A percentile compares a stretch with the other conserved stretches of the same genome.
Evolutionary conservation across 2,113 vertebrate species (phyloP).

Genomic region (Pavo muticus): DNA sequence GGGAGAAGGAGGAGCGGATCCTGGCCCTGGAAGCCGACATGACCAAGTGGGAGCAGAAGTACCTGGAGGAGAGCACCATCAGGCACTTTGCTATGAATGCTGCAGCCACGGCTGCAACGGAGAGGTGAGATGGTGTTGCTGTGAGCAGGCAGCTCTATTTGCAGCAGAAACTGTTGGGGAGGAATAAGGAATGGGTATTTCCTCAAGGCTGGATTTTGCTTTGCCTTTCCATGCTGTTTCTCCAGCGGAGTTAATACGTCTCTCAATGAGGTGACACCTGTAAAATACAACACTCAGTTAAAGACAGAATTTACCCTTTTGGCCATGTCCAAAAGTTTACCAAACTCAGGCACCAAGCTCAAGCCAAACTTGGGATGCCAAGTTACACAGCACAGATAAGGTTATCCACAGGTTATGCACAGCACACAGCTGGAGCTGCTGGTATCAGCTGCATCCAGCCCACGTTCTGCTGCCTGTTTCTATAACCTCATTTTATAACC

Average conservation of each 20-base stretch:
- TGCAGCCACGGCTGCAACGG: constrained; percentile 72
- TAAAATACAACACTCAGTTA: background rate
- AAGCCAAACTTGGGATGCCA: background rate
- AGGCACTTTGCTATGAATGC: constrained; percentile 89
- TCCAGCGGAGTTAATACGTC: rapidly evolving
- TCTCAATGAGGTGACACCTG: rapidly evolving
- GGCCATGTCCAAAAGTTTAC: background rate
- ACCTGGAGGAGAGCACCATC: constrained; percentile 88
- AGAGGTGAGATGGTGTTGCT: constrained; percentile 76
- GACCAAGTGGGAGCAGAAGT: constrained; percentile 92
- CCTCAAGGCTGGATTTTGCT: background rate
- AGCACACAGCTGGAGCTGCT: background rate
- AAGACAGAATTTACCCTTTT: background rate
- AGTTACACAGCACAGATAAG: background rate
- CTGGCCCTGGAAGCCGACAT: constrained; percentile 87
- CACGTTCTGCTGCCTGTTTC: rapidly evolving
- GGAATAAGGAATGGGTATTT: background rate
- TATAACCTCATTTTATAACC: background rate
- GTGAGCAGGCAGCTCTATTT: background rate
- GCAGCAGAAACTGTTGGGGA: background rate
- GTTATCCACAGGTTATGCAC: background rate
- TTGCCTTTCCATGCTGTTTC: background rate
- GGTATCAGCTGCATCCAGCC: background rate
- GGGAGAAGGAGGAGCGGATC: constrained; percentile 89
- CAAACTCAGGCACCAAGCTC: background rate